Evolutionary conservation across 1,140 invertebrate species (phyloP), one percentile per base, ranked within the genome.

Genomic region (Galleria mellonella): DNA sequence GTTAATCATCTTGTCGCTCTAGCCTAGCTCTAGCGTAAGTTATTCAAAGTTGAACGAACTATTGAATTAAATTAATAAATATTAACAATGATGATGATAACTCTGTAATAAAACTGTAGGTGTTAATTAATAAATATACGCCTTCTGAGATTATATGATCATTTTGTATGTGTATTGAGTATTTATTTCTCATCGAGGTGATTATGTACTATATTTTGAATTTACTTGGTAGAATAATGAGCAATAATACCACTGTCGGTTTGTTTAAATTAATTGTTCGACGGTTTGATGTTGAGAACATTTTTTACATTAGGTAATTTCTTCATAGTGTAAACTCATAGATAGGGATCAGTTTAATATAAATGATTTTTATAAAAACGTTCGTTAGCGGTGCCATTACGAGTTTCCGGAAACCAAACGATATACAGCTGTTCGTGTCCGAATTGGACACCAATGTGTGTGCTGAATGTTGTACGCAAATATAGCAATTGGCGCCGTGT

Each of bases 111-210:
- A 72, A 74, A 45, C 47, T 64, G 58, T 77, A 81, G 66, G 54
- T 72, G 62, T 68, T 70, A 62, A 65, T 60, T 63, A 60, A 53
- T 68, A 59, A 73, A 62, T 58, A 65, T 67, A 68, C 63, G 64
- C 67, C 66, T 72, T 72, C 42, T 65, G 75, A 83, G 68, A 79
- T 76, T 78, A 75, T 37, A 17, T 60, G 46, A 57, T 66, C 51
- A 47, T 55, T 66, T 55, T 35, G 32, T 65, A 55, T 52, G 39
- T 29, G 55, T 55, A 51, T 40, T 45, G 40, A 53, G 55, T 33
- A 23, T 46, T 44, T 47, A 32, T 55, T 59, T 51, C 42, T 32
- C 31, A 41, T 42, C 46, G 43, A 36, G 49, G 43, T 17, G 17
- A 32, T 43, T 41, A 55, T 59, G 47, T 71, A 61, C 59, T 59